Evolutionary conservation across 2,888 invertebrate species (phyloP).

Genomic region (Eristalinus sepulchralis): DNA sequence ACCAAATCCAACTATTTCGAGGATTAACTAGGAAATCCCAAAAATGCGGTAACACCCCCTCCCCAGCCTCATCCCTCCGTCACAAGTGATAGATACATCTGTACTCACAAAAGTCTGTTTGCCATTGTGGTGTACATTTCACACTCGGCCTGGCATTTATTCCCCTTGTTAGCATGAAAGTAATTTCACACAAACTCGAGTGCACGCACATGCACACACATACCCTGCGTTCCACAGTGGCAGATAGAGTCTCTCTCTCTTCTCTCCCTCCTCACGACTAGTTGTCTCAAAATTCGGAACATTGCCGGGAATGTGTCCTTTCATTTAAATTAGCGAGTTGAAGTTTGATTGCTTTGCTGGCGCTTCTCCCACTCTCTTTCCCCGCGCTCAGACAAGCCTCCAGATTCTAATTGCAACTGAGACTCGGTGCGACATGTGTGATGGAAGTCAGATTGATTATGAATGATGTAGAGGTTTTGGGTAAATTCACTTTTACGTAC

Average conservation of each 20-base stretch:
- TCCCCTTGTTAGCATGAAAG: neutral
- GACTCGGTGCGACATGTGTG: neutral
- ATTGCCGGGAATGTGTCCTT: neutral
- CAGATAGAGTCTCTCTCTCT: neutral
- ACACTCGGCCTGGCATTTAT: neutral
- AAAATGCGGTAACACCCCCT: neutral
- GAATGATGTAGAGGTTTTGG: neutral
- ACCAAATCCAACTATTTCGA: neutral
- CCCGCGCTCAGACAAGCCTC: neutral
- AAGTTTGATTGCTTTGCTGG: conserved; percentile 13
- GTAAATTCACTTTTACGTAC: neutral
- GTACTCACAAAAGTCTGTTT: neutral
- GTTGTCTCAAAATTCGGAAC: neutral
- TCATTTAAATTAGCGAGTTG: conserved; percentile 24
- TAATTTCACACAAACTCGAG: neutral
- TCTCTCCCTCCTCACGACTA: neutral
- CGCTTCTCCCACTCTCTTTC: neutral
- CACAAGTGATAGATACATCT: neutral
- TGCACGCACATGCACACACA: neutral
- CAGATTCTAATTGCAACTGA: neutral
- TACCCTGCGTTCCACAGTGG: neutral
- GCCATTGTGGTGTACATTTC: neutral
- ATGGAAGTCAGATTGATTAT: neutral
- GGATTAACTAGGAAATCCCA: neutral
- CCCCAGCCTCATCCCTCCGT: neutral